Base-by-base conservation (phyloP, 2,888 invertebrate species). In the Nemapogon koenigi region DNA sequence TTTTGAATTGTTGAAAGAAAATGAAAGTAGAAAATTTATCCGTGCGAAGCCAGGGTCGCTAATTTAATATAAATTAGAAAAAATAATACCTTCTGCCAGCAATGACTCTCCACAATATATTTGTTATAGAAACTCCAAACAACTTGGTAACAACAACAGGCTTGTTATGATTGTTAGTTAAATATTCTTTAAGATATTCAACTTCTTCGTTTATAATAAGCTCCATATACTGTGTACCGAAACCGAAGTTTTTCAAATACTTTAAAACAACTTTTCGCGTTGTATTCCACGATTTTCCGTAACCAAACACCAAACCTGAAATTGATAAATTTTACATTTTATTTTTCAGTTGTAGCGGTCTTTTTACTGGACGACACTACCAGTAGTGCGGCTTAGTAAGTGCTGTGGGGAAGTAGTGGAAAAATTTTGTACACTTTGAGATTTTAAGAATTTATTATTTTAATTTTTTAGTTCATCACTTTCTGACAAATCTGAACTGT, bases 51-150 rank as follows among this genome's bases (percentile, higher is more conserved):
- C n/a, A 22, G 22, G 22, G 4, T 22, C 10, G 4, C 6, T 29
- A 29, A n/a, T 13, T 3, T 13, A 13, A 13, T 29, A 8, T 11
- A 13, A 29, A 13, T 14, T 13, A 29, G 2, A 3, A 11, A 29
- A 13, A 3, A 26, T 6, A 26, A 4, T 46, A 79, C 81, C 86
- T 75, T 60, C 80, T 78, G 0, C 88, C 88, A 14, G 88, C 87
- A 32, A 89, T 78, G 59, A 89, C 75, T 16, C 81, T 75, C 89
- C 89, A 90, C 19, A 90, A 55, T 1, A 85, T 83, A 59, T 90
- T 90, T 3, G 89, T 58, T 2, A 88, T 83, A 0, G 86, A 76
- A 1, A 88, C 70, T 46, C 87, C 84, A 49, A 89, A 87, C 39
- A 81, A 70, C 4, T 68, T 58, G 42, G 84, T 81, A 46, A 85